phyloP scores from a whole-genome alignment of 2,113 vertebrate species.

The Corapipo altera region DNA sequence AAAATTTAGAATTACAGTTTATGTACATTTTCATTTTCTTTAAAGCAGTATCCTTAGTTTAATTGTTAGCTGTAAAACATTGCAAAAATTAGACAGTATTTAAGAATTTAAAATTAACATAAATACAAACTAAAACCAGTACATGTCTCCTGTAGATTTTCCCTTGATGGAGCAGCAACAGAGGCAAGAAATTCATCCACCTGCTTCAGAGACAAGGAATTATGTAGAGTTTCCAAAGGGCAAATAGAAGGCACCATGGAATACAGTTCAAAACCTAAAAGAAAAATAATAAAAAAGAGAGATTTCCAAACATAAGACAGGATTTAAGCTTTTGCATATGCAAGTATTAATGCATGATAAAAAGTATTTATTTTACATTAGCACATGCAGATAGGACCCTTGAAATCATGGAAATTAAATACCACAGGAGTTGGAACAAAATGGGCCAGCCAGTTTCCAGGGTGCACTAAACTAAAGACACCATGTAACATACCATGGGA shows the following conservation, averaged over 20 bases:
- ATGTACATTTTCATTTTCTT: neutral
- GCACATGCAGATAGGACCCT: slow-evolving; percentile 30
- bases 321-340: neutral
- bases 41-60: neutral
- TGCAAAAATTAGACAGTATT: neutral
- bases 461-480: slow-evolving; percentile 8
- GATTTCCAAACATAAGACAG: slow-evolving; percentile 30
- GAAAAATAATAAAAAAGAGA: slow-evolving; percentile 28
- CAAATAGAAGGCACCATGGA: slow-evolving; percentile 94
- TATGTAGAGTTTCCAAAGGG: slow-evolving; percentile 89
- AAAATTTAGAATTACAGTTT: neutral
- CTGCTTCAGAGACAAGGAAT: slow-evolving; percentile 89
- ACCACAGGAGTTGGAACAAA: slow-evolving; percentile 24
- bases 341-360: neutral
- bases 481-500: neutral
- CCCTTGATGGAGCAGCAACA: slow-evolving; percentile 77
- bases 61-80: neutral
- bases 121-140: slow-evolving; percentile 69
- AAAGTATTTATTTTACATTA: neutral
- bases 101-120: neutral
- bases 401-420: slow-evolving; percentile 44
- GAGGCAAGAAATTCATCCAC: slow-evolving; percentile 90
- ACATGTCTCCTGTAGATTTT: slow-evolving; percentile 70
- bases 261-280: slow-evolving; percentile 87
- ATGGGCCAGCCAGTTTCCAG: slow-evolving; percentile 1